These are phyloP conservation scores for Phthorimaea operculella DNA, from an alignment of 1,140 invertebrate species.

Conservation along the genomic window DNA sequence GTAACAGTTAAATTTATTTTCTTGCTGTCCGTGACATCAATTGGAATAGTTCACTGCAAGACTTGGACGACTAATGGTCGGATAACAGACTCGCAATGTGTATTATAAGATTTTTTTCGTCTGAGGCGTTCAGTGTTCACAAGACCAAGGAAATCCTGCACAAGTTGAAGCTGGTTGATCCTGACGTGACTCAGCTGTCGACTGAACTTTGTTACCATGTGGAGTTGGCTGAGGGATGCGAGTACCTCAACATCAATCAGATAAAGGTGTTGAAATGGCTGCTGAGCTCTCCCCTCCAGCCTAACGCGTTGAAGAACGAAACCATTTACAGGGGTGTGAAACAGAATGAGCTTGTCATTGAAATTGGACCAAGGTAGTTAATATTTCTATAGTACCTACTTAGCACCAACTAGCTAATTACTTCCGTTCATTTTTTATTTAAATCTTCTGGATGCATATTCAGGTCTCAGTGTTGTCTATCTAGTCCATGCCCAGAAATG, in stretches of 20 bases:
- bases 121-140: conserved; percentile 56
- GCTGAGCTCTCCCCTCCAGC: conserved; percentile 73
- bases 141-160: conserved; percentile 57
- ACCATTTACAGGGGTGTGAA: conserved; percentile 49
- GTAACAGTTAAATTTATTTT: conserved; percentile 40
- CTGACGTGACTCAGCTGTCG: conserved; percentile 64
- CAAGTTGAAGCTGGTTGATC: conserved; percentile 50
- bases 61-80: conserved; percentile 11
- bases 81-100: conserved; percentile 29
- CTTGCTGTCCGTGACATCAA: conserved; percentile 10
- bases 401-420: no score
- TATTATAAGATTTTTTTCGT: conserved; percentile 59
- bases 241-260: conserved; percentile 66
- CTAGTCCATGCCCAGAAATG: not conserved
- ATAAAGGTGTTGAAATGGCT: conserved; percentile 76
- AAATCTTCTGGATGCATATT: no score
- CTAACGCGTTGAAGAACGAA: conserved; percentile 63
- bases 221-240: conserved; percentile 67
- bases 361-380: conserved; percentile 87
- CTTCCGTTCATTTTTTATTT: no score
- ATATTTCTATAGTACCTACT: no score
- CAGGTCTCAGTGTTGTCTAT: not conserved
- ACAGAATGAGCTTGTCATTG: conserved; percentile 70
- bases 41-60: conserved; percentile 10
- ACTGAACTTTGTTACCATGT: conserved; percentile 87